Conservation (phyloP, 1,140 invertebrate genomes). For the Papilio glaucus region DNA sequence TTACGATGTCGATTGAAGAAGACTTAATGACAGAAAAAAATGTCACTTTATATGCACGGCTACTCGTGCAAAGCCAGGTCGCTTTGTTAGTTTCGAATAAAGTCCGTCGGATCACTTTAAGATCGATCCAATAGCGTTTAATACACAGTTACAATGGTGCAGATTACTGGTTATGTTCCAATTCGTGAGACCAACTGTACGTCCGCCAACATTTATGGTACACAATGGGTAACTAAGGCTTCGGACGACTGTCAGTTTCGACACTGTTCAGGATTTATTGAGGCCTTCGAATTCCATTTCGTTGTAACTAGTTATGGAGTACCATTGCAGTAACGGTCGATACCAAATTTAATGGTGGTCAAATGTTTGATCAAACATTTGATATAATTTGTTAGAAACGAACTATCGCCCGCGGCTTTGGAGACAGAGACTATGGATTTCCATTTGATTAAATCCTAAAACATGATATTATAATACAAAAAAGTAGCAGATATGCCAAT, state of each 20-base stretch:
- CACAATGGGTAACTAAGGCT: constrained; percentile 31
- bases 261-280: constrained; percentile 16
- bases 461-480: too few species aligned
- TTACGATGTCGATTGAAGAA: too few species aligned
- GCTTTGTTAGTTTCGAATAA: too few species aligned
- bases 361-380: constrained; percentile 10
- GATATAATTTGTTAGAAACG: too few species aligned
- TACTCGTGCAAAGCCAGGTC: too few species aligned
- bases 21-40: too few species aligned
- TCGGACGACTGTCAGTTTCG: constrained; percentile 27
- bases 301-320: not conserved
- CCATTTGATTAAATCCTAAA: too few species aligned
- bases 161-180: constrained; percentile 21
- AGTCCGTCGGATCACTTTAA: not conserved
- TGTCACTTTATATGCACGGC: too few species aligned
- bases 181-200: constrained; percentile 14
- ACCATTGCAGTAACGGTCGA: not conserved
- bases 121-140: not conserved
- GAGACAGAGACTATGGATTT: too few species aligned
- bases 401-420: too few species aligned
- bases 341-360: not conserved
- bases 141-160: constrained; percentile 5
- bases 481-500: too few species aligned
- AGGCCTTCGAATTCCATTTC: constrained; percentile 7
- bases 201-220: constrained; percentile 22